Evolutionary conservation across 2,113 vertebrate genomes (phyloP).

Genomic region (Epinephelus cyanopodus): DNA sequence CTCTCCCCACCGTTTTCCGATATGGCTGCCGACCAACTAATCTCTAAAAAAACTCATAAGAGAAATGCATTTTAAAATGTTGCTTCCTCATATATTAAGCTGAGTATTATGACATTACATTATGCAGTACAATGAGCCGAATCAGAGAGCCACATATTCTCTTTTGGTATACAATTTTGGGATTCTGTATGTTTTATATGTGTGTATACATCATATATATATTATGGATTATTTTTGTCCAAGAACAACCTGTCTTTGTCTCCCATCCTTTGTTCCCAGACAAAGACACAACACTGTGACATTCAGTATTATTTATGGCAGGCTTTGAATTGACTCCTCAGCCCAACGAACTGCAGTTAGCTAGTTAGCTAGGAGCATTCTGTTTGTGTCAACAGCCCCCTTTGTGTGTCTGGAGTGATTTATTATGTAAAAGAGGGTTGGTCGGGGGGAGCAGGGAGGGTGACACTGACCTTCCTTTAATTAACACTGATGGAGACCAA

Average conservation of each 20-base stretch:
- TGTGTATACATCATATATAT: constrained; percentile 49
- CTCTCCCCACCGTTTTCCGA: constrained; percentile 12
- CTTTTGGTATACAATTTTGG: constrained; percentile 1
- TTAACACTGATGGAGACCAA: constrained; percentile 99
- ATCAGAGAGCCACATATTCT: neutral
- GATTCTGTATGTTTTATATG: constrained; percentile 18
- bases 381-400: constrained; percentile 88
- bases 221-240: constrained; percentile 60
- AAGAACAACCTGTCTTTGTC: constrained; percentile 72
- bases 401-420: constrained; percentile 92
- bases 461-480: constrained; percentile 99
- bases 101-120: neutral
- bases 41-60: constrained; percentile 1
- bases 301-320: constrained; percentile 80
- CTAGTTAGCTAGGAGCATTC: constrained; percentile 85
- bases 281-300: constrained; percentile 74
- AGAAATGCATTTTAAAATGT: neutral
- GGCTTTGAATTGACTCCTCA: constrained; percentile 77
- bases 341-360: constrained; percentile 72
- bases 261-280: constrained; percentile 69
- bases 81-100: neutral
- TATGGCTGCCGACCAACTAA: neutral
- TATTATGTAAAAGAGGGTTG: constrained; percentile 97
- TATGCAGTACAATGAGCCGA: neutral
- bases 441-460: constrained; percentile 84